Evolutionary conservation across 2,888 invertebrate genomes (phyloP).

Genomic region (Eupithecia subfuscata): DNA sequence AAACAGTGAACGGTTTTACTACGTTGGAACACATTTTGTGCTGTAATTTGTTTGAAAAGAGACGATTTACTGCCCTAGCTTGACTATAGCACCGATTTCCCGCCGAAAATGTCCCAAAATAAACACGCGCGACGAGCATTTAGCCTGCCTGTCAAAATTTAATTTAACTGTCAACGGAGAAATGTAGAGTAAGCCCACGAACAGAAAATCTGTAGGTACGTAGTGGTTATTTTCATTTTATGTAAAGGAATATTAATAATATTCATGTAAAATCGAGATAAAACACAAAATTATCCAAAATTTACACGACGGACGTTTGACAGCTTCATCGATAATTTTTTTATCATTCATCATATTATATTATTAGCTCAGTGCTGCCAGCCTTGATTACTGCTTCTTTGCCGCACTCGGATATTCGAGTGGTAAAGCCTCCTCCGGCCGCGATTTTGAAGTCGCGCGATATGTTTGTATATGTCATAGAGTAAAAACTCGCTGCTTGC

Average conservation of each 20-base stretch:
- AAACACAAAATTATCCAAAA: neutral
- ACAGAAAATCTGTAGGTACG: slow-evolving; percentile 51
- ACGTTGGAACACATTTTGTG: slow-evolving; percentile 65
- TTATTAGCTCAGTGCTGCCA: too few species aligned
- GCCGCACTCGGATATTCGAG: too few species aligned
- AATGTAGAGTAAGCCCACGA: slow-evolving; percentile 54
- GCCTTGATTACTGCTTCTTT: too few species aligned
- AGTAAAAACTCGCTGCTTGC: too few species aligned
- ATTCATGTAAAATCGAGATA: neutral
- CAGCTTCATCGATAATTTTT: too few species aligned
- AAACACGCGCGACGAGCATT: slow-evolving; percentile 55
- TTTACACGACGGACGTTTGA: neutral
- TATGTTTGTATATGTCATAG: too few species aligned
- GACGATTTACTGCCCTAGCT: slow-evolving; percentile 28
- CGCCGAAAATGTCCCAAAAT: slow-evolving; percentile 65
- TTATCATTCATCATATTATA: neutral
- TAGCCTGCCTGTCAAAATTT: slow-evolving; percentile 65
- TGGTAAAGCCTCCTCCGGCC: too few species aligned
- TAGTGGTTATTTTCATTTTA: slow-evolving; percentile 48
- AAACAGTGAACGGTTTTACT: slow-evolving; percentile 90
- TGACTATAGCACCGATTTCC: slow-evolving; percentile 55
- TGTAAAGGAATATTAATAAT: neutral
- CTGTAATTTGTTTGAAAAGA: slow-evolving; percentile 51
- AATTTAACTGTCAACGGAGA: slow-evolving; percentile 26
- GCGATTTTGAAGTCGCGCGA: too few species aligned